Evolutionary conservation across 1,140 invertebrate species (phyloP).

Genomic region (Lepeophtheirus salmonis): DNA sequence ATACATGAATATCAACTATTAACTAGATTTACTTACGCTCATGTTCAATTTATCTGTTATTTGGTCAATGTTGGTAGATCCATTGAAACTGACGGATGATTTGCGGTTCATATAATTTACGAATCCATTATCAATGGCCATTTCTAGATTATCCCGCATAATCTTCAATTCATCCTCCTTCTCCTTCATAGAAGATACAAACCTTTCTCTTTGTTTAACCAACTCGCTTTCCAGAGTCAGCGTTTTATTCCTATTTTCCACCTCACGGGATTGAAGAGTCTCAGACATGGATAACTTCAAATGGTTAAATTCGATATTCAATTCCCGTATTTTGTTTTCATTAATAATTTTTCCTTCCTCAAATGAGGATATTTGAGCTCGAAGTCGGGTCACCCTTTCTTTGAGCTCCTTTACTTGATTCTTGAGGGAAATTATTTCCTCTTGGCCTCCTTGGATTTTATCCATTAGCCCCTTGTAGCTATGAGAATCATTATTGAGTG

Average conservation of each 20-base stretch:
- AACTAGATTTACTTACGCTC: too few species aligned
- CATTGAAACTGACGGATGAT: not conserved
- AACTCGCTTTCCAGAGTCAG: not conserved
- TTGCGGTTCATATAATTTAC: not conserved
- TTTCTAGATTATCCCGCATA: not conserved
- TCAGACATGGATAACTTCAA: not conserved
- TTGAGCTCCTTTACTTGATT: not conserved
- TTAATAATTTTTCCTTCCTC: not conserved
- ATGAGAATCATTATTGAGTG: not conserved
- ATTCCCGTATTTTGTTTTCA: constrained; percentile 4
- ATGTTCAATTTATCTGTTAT: not conserved
- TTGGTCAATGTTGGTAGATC: not conserved
- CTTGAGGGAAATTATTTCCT: not conserved
- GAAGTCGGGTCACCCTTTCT: not conserved
- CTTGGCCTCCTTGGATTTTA: not conserved
- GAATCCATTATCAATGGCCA: constrained; percentile 12
- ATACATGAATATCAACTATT: too few species aligned
- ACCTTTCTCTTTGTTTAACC: constrained; percentile 4
- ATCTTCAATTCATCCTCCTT: constrained; percentile 12
- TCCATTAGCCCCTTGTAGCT: not conserved
- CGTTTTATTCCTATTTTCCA: not conserved
- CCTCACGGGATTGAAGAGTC: not conserved
- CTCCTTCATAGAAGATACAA: not conserved
- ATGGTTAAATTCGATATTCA: not conserved
- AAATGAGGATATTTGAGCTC: not conserved